phyloP scores from a whole-genome alignment of 2,113 vertebrate genomes.

The Vidua chalybeata region DNA sequence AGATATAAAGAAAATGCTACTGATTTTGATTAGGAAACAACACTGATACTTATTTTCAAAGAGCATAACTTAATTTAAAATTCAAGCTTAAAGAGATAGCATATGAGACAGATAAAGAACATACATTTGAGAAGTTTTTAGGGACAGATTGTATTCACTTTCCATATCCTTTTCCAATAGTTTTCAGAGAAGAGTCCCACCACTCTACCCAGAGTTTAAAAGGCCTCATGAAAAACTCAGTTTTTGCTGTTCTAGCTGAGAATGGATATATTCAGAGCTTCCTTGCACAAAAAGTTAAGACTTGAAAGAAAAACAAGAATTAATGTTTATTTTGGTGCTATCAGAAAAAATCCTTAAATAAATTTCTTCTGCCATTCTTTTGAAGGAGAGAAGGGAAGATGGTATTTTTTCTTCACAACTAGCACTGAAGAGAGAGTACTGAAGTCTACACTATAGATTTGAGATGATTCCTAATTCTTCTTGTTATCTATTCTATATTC shows the following conservation, averaged over 20 bases:
- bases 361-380: background rate
- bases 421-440: background rate
- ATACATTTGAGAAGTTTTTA: background rate
- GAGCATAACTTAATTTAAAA: background rate
- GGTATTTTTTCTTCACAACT: background rate
- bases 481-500: background rate
- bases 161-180: background rate
- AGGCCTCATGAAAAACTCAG: background rate
- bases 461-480: background rate
- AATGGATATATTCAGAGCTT: background rate
- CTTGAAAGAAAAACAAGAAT: background rate
- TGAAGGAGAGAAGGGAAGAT: background rate
- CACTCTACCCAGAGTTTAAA: background rate
- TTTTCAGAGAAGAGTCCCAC: background rate
- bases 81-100: background rate
- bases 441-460: background rate
- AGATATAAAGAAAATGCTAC: background rate
- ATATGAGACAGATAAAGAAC: background rate
- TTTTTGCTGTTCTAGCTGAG: background rate
- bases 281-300: background rate
- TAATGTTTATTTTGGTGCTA: background rate
- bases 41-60: background rate
- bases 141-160: background rate
- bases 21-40: background rate
- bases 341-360: background rate